These are phyloP conservation scores for Chloroclystis v-ata DNA, from an alignment of 2,888 invertebrate genomes.

Conservation along the genomic window DNA sequence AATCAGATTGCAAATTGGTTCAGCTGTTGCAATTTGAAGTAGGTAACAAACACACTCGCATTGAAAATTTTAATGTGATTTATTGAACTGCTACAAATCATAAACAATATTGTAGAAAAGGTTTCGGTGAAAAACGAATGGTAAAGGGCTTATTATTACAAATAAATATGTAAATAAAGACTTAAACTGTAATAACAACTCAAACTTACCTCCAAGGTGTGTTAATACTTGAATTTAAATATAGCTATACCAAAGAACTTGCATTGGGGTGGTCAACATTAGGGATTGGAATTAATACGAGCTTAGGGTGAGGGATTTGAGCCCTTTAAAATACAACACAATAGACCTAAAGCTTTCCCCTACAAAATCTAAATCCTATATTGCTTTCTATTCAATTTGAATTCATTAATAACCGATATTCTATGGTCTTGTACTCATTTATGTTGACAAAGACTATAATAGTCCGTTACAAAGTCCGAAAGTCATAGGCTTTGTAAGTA, in stretches of 20 bases:
- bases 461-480: too few species aligned
- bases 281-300: neutral
- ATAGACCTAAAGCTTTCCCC: neutral
- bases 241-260: neutral
- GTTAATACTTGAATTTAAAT: neutral
- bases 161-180: too few species aligned
- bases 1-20: too few species aligned
- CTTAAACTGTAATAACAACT: too few species aligned
- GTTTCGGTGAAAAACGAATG: too few species aligned
- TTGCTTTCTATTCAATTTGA: neutral
- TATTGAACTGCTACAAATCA: too few species aligned
- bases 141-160: too few species aligned
- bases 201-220: neutral
- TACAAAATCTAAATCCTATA: neutral
- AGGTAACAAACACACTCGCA: too few species aligned
- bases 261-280: conserved; percentile 3
- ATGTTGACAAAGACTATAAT: neutral
- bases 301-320: conserved; percentile 1
- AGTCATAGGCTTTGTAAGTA: conserved; percentile 11
- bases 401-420: neutral
- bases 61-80: too few species aligned
- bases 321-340: conserved; percentile 1
- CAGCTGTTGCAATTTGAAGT: too few species aligned
- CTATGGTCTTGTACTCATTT: too few species aligned
- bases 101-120: too few species aligned